A percentile compares a stretch with the other conserved stretches of the same genome.
phyloP scores from a whole-genome alignment of 2,888 invertebrate species.

The Marasmarcha lunaedactyla region DNA sequence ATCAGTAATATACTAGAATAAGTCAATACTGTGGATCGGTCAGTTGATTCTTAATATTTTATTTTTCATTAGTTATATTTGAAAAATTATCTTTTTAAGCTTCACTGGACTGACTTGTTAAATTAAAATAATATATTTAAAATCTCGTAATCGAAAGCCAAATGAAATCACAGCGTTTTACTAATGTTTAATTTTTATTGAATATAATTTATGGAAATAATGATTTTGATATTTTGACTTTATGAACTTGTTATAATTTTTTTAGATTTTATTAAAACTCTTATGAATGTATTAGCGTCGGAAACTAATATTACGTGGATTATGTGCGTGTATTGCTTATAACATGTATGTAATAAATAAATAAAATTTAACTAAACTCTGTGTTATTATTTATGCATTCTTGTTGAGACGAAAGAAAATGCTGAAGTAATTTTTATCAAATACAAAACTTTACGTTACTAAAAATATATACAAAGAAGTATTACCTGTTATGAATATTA shows the following conservation, averaged over 20 bases:
- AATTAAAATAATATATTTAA: constrained; percentile 4
- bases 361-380: neutral
- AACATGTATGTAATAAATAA: neutral
- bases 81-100: too few relatives aligned
- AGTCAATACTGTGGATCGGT: neutral
- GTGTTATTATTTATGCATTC: too few relatives aligned
- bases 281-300: neutral
- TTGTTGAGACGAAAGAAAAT: too few relatives aligned
- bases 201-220: constrained; percentile 3
- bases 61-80: too few relatives aligned
- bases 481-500: too few relatives aligned
- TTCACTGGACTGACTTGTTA: neutral
- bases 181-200: constrained; percentile 3
- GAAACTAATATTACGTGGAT: neutral
- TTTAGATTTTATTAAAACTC: neutral
- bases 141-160: constrained; percentile 4
- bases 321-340: neutral
- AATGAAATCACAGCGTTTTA: constrained; percentile 6
- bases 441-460: too few relatives aligned
- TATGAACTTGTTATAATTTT: neutral
- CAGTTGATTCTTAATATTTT: too few relatives aligned
- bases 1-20: neutral
- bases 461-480: too few relatives aligned
- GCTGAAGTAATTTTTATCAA: too few relatives aligned
- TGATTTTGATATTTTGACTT: too few relatives aligned